These are phyloP conservation scores for Liodrosophila aerea DNA, from an alignment of 2,888 invertebrate species.

Conservation along the genomic window DNA sequence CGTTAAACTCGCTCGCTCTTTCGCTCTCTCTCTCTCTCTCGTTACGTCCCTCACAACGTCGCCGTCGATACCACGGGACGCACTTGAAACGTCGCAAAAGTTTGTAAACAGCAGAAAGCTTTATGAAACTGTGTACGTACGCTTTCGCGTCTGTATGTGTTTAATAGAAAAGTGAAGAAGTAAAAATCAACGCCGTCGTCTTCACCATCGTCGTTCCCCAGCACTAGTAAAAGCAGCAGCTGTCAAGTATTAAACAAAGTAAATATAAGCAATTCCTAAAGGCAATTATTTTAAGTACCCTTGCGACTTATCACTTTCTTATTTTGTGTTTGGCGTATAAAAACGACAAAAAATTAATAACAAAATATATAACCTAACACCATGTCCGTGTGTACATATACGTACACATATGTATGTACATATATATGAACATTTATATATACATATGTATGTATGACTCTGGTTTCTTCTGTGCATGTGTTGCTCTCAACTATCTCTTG, in stretches of 20 bases:
- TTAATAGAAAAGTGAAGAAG: conserved; percentile 56
- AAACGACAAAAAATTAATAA: conserved; percentile 41
- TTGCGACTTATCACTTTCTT: background rate
- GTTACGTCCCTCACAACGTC: conserved; percentile 42
- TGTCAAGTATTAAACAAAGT: conserved; percentile 58
- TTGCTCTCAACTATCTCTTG: conserved; percentile 22
- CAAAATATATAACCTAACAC: conserved; percentile 13
- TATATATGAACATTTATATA: background rate
- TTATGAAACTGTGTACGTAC: conserved; percentile 46
- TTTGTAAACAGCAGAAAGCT: conserved; percentile 73
- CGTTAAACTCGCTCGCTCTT: conserved; percentile 36
- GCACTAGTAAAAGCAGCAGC: conserved; percentile 45
- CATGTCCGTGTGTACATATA: conserved; percentile 1
- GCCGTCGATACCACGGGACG: conserved; percentile 51
- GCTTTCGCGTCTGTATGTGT: conserved; percentile 21
- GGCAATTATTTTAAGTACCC: conserved; percentile 24
- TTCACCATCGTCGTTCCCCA: conserved; percentile 26
- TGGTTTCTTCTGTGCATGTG: no score
- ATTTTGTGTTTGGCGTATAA: conserved; percentile 1
- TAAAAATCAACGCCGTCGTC: conserved; percentile 43
- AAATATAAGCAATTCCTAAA: conserved; percentile 56
- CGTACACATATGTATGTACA: conserved; percentile 21
- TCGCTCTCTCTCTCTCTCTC: conserved; percentile 16
- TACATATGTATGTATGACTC: background rate
- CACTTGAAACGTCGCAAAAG: conserved; percentile 78